A percentile compares a stretch with the other conserved stretches of the same genome.
phyloP scores from a whole-genome alignment of 30 jellyfish, hydroid and myxozoan genomes.

The Nemopilema nomurai region DNA sequence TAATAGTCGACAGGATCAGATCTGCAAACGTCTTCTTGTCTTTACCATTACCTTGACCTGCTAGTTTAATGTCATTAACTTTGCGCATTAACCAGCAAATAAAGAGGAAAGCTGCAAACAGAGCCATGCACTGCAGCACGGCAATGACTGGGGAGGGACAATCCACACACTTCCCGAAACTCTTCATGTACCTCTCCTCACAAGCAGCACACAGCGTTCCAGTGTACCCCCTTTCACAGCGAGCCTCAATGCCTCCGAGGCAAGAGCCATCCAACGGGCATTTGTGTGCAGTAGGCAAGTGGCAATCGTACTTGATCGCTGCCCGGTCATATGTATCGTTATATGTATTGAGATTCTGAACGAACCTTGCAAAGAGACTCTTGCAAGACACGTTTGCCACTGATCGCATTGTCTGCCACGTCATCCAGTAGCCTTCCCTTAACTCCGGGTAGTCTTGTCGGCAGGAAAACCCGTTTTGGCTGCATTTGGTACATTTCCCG shows the following conservation, averaged over 20 bases:
- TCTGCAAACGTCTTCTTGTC: conserved; percentile 54
- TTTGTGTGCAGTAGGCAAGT: conserved; percentile 39
- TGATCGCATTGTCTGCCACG: conserved; percentile 6
- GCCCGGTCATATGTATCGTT: conserved; percentile 20
- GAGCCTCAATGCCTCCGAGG: conserved; percentile 57
- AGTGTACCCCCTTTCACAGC: conserved; percentile 30
- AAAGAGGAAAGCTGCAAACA: conserved; percentile 7
- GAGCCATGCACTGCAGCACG: conserved; percentile 19
- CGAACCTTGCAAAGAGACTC: conserved; percentile 10
- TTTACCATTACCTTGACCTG: neutral
- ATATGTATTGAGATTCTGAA: conserved; percentile 20
- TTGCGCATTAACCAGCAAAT: conserved; percentile 30
- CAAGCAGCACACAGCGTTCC: conserved; percentile 65
- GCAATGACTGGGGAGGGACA: conserved; percentile 43
- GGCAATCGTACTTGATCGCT: conserved; percentile 15
- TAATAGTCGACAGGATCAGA: conserved; percentile 39
- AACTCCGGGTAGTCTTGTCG: conserved; percentile 22
- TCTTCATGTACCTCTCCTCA: conserved; percentile 13
- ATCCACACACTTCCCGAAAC: conserved; percentile 19
- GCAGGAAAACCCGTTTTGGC: conserved; percentile 25
- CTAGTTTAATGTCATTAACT: conserved; percentile 32
- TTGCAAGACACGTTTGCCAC: conserved; percentile 2
- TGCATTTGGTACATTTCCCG: conserved; percentile 39
- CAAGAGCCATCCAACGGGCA: conserved; percentile 62
- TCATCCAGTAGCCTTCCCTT: conserved; percentile 57